Evolutionary conservation across 2,113 vertebrate species (phyloP).

Genomic region (Clinocottus analis): DNA sequence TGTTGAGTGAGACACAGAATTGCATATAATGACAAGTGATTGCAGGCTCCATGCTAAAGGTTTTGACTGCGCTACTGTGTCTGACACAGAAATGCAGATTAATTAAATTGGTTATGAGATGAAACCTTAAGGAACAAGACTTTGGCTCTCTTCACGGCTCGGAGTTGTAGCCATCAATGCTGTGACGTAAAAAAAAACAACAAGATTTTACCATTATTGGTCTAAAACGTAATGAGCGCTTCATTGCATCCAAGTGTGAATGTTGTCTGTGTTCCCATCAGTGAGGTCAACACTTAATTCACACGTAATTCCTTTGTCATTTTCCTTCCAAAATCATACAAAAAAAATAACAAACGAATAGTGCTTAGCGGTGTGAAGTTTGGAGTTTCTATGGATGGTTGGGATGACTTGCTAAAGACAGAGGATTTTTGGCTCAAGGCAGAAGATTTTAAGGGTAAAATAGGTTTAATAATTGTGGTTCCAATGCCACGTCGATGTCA

Average conservation of each 20-base stretch:
- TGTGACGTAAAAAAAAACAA: background rate
- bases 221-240: background rate
- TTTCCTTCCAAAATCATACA: background rate
- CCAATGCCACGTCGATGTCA: background rate
- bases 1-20: background rate
- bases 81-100: background rate
- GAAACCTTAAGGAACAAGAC: background rate
- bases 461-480: background rate
- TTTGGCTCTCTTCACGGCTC: background rate
- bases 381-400: background rate
- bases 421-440: background rate
- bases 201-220: background rate
- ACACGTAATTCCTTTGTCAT: background rate
- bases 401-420: background rate
- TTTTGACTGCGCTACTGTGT: too few relatives aligned
- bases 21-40: too few relatives aligned
- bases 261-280: constrained; percentile 9
- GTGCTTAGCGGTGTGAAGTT: background rate
- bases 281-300: background rate
- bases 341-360: background rate
- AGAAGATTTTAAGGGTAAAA: constrained; percentile 7
- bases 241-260: background rate
- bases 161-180: background rate
- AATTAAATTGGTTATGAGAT: background rate
- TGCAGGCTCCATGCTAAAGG: too few relatives aligned